Evolutionary conservation across 1,140 invertebrate species (phyloP).

Genomic region (Zaprionus kolodkinae): DNA sequence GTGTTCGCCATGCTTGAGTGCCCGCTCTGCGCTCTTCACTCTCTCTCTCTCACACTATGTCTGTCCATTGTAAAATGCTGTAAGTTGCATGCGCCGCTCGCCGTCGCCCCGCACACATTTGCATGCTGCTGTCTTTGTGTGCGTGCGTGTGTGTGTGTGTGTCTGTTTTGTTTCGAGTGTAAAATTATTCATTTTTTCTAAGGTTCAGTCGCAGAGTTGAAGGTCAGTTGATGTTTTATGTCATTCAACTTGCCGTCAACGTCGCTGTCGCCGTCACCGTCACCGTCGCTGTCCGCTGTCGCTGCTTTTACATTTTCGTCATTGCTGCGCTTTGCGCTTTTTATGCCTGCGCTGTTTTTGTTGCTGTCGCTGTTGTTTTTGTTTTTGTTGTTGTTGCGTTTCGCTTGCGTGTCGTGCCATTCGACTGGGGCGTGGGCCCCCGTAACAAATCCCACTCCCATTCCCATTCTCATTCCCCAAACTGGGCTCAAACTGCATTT

Average conservation of each 20-base stretch:
- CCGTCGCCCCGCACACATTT: slow-evolving; percentile 37
- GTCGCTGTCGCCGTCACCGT: slow-evolving; percentile 39
- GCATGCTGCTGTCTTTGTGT: slow-evolving; percentile 23
- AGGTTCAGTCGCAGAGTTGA: slow-evolving; percentile 84
- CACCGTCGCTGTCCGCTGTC: slow-evolving; percentile 30
- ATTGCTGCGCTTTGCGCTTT: slow-evolving; percentile 51
- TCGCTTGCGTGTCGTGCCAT: slow-evolving; percentile 63
- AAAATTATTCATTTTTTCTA: slow-evolving; percentile 84
- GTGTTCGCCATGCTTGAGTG: slow-evolving; percentile 58
- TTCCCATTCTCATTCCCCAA: not conserved
- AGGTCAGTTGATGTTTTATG: slow-evolving; percentile 84
- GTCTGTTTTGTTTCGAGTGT: slow-evolving; percentile 61
- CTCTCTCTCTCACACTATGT: slow-evolving; percentile 7
- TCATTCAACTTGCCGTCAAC: slow-evolving; percentile 81
- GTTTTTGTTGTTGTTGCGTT: slow-evolving; percentile 34
- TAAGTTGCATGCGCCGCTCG: slow-evolving; percentile 66
- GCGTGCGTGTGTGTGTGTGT: slow-evolving; percentile 32
- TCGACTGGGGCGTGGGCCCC: slow-evolving; percentile 59
- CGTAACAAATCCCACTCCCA: slow-evolving; percentile 17
- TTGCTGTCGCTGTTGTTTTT: slow-evolving; percentile 24
- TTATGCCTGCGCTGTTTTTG: slow-evolving; percentile 36
- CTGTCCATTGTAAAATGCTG: slow-evolving; percentile 57
- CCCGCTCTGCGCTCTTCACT: slow-evolving; percentile 1
- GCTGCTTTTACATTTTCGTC: slow-evolving; percentile 68
- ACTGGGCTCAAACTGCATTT: not conserved